Conservation (phyloP, 2,797 vertebrate species). For the Acropternis orthonyx region DNA sequence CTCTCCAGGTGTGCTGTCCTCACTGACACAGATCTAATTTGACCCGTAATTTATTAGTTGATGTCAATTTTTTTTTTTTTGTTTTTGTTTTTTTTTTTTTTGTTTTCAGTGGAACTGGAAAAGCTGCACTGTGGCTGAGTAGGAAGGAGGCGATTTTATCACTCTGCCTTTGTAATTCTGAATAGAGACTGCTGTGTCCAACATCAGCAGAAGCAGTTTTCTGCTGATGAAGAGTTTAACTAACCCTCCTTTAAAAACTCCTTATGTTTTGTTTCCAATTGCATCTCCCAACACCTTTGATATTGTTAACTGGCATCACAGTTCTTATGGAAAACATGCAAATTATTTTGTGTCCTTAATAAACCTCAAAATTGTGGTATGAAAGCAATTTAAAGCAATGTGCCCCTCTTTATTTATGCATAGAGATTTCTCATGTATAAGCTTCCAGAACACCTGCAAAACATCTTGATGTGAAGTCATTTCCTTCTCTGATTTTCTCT, state of each 20-base stretch:
- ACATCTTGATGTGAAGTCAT: not conserved
- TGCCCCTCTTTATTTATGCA: not conserved
- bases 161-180: not conserved
- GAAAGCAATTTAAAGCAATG: not conserved
- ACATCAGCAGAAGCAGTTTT: not conserved
- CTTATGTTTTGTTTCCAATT: not conserved
- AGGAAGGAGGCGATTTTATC: not conserved
- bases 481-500: not conserved
- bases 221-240: not conserved
- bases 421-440: not conserved
- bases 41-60: not conserved
- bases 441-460: slow-evolving; percentile 36
- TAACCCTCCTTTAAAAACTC: not conserved
- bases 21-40: not conserved
- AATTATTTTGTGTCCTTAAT: slow-evolving; percentile 17
- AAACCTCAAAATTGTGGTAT: not conserved
- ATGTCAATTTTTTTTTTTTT: not conserved
- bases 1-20: not conserved
- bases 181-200: not conserved
- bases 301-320: not conserved
- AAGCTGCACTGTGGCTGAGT: not conserved
- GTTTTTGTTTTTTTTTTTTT: not conserved
- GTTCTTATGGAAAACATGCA: not conserved
- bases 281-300: not conserved
- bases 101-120: not conserved